phyloP scores from a whole-genome alignment of 2,888 invertebrate genomes.

The Agonopterix subpropinquella region DNA sequence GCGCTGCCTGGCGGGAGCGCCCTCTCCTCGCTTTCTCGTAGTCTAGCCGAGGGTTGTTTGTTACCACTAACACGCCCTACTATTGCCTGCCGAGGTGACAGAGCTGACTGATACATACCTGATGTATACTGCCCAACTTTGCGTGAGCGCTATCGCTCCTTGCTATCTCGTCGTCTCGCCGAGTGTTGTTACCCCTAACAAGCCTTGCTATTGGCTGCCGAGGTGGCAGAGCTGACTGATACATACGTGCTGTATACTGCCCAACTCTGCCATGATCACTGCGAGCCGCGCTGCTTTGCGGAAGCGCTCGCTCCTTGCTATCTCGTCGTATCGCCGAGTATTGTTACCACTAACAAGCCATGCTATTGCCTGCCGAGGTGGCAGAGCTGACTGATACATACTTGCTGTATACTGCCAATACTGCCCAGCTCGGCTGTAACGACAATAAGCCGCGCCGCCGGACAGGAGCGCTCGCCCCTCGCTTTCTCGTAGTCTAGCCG shows the following conservation, averaged over 20 bases:
- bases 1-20: slow-evolving; percentile 42
- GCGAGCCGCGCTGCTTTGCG: slow-evolving; percentile 52
- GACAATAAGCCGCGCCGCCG: slow-evolving; percentile 51
- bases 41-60: slow-evolving; percentile 51
- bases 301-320: slow-evolving; percentile 32
- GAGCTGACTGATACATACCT: slow-evolving; percentile 28
- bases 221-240: slow-evolving; percentile 12
- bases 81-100: slow-evolving; percentile 24
- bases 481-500: background rate
- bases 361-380: slow-evolving; percentile 22
- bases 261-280: slow-evolving; percentile 52
- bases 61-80: slow-evolving; percentile 45
- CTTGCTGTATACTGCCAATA: slow-evolving; percentile 57
- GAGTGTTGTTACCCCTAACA: too few relatives aligned
- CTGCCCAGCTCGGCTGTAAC: slow-evolving; percentile 53
- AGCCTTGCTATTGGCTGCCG: slow-evolving; percentile 22
- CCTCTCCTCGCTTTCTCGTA: slow-evolving; percentile 51
- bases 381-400: slow-evolving; percentile 16
- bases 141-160: slow-evolving; percentile 42
- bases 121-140: slow-evolving; percentile 52
- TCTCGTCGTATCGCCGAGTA: slow-evolving; percentile 10
- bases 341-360: slow-evolving; percentile 51
- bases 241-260: slow-evolving; percentile 53
- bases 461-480: slow-evolving; percentile 42
- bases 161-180: background rate